Base-by-base conservation (phyloP, 2,888 invertebrate genomes). In the Shargacucullia verbasci region DNA sequence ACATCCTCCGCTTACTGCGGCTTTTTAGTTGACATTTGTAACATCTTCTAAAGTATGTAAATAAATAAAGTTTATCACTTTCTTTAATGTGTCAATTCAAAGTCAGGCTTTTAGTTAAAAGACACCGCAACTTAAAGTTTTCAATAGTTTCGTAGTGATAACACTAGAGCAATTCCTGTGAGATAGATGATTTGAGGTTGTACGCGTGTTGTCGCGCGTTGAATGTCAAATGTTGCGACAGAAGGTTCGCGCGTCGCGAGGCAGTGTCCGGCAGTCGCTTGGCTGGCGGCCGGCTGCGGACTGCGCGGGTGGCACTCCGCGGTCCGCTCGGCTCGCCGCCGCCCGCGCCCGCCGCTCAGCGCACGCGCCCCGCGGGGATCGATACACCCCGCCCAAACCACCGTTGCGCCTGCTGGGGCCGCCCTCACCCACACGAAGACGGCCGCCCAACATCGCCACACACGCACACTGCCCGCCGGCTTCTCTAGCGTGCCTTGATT, bases 301-400 rank as follows among this genome's bases (percentile, higher is more conserved):
- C 92, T 91, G 91, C 90, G 91, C 91, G 89, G 85, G 83, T 79
- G 80, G 79, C 78, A 69, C 74, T 65, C 78, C 77, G 83, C 80
- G 79, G 79, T 68, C 80, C 80, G 86, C 86, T 84, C 82, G 84
- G 85, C 83, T 78, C 73, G 79, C 80, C 80, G 82, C 81, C 81
- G 83, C 83, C 82, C 83, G 82, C 83, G 70, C 78, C 83, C 81
- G 73, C 80, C 78, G 79, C 81, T 83, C 81, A 66, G 88, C 91
- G 92, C 92, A 91, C 86, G 92, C 92, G 92, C 91, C 90, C 83
- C 81, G 82, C 84, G 72, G 83, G 84, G 91, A 93, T 93, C 93
- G 90, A 93, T 93, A 93, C 92, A 84, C 92, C 92, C 91, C 87
- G 85, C 90, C 89, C 91, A 79, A 80, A 84, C 91, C 87, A 76